Evolutionary conservation across 2,113 vertebrate genomes (phyloP).

Genomic region (Perca flavescens): DNA sequence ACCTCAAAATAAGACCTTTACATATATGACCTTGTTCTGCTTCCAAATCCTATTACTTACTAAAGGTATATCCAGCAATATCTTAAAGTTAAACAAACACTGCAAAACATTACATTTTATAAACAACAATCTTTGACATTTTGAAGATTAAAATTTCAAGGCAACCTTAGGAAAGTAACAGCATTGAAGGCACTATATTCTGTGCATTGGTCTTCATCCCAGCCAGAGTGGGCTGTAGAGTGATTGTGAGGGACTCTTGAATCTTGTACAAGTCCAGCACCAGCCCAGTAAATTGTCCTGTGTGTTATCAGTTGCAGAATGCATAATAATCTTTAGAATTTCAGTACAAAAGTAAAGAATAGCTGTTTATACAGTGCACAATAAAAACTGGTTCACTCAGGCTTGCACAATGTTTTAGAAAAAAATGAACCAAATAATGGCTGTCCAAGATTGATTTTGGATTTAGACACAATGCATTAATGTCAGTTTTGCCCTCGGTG

Average conservation of each 20-base stretch:
- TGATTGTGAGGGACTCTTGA: neutral
- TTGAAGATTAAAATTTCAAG: constrained; percentile 20
- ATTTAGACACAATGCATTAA: neutral
- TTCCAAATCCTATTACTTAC: neutral
- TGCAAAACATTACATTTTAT: constrained; percentile 3
- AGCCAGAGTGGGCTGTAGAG: constrained; percentile 4
- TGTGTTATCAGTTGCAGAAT: neutral
- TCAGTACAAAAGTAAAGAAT: constrained; percentile 20
- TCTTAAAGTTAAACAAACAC: constrained; percentile 20
- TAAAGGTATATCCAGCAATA: neutral
- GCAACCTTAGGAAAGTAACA: constrained; percentile 43
- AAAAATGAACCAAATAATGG: neutral
- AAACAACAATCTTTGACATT: constrained; percentile 4
- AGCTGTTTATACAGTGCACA: constrained; percentile 1
- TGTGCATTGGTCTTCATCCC: constrained; percentile 33
- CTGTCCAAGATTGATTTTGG: neutral
- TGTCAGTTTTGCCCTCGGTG: neutral
- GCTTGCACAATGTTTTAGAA: neutral
- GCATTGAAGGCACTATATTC: constrained; percentile 5
- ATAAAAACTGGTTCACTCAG: constrained; percentile 1
- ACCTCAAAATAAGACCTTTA: neutral
- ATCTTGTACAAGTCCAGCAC: neutral
- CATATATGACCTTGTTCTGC: neutral
- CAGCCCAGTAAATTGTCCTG: neutral
- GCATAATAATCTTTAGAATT: constrained; percentile 9